Conservation (phyloP, 1,140 invertebrate species). For the Bombus consobrinus region DNA sequence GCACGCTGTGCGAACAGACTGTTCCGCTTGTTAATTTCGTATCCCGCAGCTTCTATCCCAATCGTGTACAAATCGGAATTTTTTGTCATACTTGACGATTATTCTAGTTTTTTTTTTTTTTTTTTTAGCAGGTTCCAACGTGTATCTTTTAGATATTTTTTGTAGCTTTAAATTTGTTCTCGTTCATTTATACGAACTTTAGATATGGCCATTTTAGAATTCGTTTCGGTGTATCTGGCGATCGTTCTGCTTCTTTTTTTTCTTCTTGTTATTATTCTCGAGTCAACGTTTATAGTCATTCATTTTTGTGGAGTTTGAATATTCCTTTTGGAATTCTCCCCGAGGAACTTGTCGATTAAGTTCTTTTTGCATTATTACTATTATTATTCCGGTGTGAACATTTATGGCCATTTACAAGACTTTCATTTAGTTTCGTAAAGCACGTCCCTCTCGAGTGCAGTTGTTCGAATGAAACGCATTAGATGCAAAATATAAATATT, state of each 20-base stretch:
- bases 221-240: background rate
- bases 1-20: conserved; percentile 8
- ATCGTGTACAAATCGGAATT: background rate
- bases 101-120: background rate
- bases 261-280: too few relatives aligned
- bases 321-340: too few relatives aligned
- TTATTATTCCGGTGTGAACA: too few relatives aligned
- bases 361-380: too few relatives aligned
- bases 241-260: background rate
- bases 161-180: background rate
- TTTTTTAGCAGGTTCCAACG: background rate
- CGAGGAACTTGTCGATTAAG: too few relatives aligned
- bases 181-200: background rate
- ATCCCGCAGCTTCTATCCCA: background rate
- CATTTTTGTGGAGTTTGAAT: too few relatives aligned
- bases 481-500: too few relatives aligned
- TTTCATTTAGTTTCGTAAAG: too few relatives aligned
- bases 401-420: too few relatives aligned
- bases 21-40: conserved; percentile 39
- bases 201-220: background rate
- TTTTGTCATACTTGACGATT: background rate
- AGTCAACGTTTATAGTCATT: background rate
- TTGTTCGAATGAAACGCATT: too few relatives aligned
- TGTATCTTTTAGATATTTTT: background rate
- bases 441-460: too few relatives aligned